These are phyloP conservation scores for Cephalophus harveyi DNA, from an alignment of 2,113 vertebrate genomes.

Conservation along the genomic window DNA sequence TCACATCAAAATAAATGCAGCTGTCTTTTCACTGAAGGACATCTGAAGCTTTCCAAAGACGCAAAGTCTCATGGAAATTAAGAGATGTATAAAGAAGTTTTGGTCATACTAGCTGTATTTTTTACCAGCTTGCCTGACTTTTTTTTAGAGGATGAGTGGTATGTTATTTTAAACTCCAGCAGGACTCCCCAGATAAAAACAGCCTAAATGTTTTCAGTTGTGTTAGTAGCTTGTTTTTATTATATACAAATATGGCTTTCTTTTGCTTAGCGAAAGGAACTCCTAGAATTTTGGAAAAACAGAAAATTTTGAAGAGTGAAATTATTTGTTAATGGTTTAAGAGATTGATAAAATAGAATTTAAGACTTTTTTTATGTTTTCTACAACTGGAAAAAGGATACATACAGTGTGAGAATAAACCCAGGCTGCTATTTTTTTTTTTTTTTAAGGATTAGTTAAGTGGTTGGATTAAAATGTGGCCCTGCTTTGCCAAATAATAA, in stretches of 20 bases:
- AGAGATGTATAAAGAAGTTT: not conserved
- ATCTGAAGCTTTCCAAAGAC: not conserved
- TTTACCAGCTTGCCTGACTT: not conserved
- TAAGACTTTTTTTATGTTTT: not conserved
- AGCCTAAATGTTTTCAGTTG: not conserved
- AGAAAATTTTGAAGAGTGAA: slow-evolving; percentile 12
- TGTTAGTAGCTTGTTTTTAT: not conserved
- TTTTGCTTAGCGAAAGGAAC: slow-evolving; percentile 10
- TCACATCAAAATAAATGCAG: not conserved
- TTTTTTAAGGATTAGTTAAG: not conserved
- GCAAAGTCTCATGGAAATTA: not conserved
- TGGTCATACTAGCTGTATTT: not conserved
- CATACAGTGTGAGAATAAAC: not conserved
- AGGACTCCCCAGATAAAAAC: not conserved
- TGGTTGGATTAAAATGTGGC: slow-evolving; percentile 19
- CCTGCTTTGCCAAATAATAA: slow-evolving; percentile 54
- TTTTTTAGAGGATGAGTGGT: not conserved
- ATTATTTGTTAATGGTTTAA: not conserved
- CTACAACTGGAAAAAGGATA: not conserved
- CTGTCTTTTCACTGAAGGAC: not conserved
- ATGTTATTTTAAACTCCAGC: not conserved
- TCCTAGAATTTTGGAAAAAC: slow-evolving; percentile 18
- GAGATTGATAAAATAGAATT: not conserved
- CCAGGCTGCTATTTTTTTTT: not conserved
- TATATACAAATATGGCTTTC: not conserved